Percentiles rank a stretch among this genome's conserved stretches.
phyloP scores from a whole-genome alignment of 2,888 invertebrate genomes.

The Drosophila subquinaria region DNA sequence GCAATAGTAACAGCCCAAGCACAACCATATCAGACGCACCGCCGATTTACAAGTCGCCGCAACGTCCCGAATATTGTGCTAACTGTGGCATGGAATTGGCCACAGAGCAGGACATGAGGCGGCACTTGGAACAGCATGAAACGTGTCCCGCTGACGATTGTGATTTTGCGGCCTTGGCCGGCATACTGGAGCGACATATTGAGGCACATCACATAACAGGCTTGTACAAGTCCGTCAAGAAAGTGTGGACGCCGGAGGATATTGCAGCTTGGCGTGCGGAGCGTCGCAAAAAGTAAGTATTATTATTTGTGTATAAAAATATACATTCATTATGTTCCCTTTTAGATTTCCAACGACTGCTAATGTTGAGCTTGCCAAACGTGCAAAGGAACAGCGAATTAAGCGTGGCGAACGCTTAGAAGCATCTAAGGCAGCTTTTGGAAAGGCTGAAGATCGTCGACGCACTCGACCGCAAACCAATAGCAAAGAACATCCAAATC shows the following conservation, averaged over 20 bases:
- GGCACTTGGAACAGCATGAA: conserved; percentile 91
- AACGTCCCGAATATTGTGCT: conserved; percentile 88
- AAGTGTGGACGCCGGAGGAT: conserved; percentile 92
- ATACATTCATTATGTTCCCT: not conserved
- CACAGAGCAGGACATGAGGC: conserved; percentile 87
- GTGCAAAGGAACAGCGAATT: conserved; percentile 88
- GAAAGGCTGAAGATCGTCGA: conserved; percentile 84
- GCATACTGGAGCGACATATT: conserved; percentile 92
- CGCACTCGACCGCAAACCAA: conserved; percentile 38
- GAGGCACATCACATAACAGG: conserved; percentile 94
- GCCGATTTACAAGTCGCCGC: conserved; percentile 39
- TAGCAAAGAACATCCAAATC: conserved; percentile 20
- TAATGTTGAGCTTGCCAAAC: conserved; percentile 89
- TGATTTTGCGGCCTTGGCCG: conserved; percentile 81
- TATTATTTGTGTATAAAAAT: not conserved
- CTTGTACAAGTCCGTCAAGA: conserved; percentile 91
- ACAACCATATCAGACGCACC: conserved; percentile 11
- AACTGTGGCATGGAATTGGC: conserved; percentile 93
- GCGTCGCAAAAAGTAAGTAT: conserved; percentile 88
- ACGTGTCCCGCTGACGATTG: conserved; percentile 93
- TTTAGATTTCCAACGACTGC: conserved; percentile 89
- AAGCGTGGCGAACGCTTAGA: conserved; percentile 92
- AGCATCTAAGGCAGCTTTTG: conserved; percentile 84
- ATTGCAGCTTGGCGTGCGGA: conserved; percentile 94
- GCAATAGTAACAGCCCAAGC: not conserved